Evolutionary conservation across 2,888 invertebrate genomes (phyloP), one percentile per base, ranked within the genome.

Genomic region (Gibbula magus): DNA sequence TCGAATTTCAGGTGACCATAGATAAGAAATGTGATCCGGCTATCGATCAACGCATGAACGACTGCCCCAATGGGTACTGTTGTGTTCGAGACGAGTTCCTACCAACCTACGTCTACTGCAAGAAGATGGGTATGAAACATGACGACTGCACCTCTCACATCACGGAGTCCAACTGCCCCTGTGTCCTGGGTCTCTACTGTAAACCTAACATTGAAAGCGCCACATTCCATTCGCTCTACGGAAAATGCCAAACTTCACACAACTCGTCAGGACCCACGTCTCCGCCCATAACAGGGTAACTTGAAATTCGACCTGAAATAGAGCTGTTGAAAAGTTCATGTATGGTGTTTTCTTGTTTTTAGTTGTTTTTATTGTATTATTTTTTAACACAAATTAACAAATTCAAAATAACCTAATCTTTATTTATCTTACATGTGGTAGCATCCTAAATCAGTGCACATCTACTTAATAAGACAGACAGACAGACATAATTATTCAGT

Each of bases 41-140:
- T 16, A 25, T 61, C 25, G 29, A 25, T 25, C 7, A 25, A 7
- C 61, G 61, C 29, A 61, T 61, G 61, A 22, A 61, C 61, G 78
- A 53, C 0, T 86, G 86, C 32, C 85, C 84, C 3, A 10, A 35
- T 1, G 84, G 84, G 7, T 86, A 82, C 75, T 86, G 86, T 74
- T 86, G 86, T 66, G 84, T 83, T 4, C 61, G 84, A 32, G 86
- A 86, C 76, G 84, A 86, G 74, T 86, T 86, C 77, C 76, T 85
- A 10, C 82, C 86, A 3, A 61, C 80, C 25, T 83, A 80, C 52
- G 82, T 85, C 35, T 86, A 84, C 82, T 86, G 86, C 81, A 83
- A 81, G 61, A 78, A 61, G 45, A 79, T 82, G 32, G 84, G 85
- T 2, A 7, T 45, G 1, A 13, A 10, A 0, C 53, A 74, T 25